Percentiles rank a stretch among this genome's conserved stretches.
phyloP scores from a whole-genome alignment of 1,140 invertebrate species.

The Aricia agestis region DNA sequence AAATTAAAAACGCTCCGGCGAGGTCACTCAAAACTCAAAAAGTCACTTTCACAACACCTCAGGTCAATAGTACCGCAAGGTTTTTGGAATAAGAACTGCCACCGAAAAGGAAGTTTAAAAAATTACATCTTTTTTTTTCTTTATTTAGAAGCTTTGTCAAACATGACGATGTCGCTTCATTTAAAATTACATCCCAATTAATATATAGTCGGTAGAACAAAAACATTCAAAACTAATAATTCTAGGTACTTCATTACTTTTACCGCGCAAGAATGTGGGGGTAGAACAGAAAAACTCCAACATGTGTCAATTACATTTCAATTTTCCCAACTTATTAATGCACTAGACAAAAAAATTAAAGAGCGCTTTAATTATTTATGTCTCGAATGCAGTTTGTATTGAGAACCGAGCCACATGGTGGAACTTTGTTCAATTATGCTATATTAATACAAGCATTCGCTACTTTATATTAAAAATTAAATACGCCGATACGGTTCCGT shows the following conservation, averaged over 20 bases:
- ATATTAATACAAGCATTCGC: constrained; percentile 9
- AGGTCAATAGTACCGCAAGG: not conserved
- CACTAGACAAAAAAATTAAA: constrained; percentile 7
- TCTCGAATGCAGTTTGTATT: constrained; percentile 3
- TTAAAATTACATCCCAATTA: not conserved
- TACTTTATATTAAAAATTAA: constrained; percentile 4
- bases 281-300: not conserved
- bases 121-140: not conserved
- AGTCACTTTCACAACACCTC: not conserved
- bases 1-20: not conserved
- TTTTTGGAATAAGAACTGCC: not conserved
- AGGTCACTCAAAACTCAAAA: not conserved
- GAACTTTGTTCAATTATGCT: constrained; percentile 7
- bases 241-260: not conserved
- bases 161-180: no score
- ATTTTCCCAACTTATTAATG: not conserved
- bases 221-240: not conserved
- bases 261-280: not conserved
- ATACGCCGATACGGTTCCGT: not conserved
- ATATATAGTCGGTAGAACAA: not conserved
- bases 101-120: not conserved
- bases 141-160: no score
- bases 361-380: not conserved
- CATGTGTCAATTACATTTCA: not conserved
- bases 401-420: constrained; percentile 5